Percentiles rank a stretch among this genome's conserved stretches.
Conservation (phyloP, 2,113 vertebrate species). For the Pardalotus punctatus region DNA sequence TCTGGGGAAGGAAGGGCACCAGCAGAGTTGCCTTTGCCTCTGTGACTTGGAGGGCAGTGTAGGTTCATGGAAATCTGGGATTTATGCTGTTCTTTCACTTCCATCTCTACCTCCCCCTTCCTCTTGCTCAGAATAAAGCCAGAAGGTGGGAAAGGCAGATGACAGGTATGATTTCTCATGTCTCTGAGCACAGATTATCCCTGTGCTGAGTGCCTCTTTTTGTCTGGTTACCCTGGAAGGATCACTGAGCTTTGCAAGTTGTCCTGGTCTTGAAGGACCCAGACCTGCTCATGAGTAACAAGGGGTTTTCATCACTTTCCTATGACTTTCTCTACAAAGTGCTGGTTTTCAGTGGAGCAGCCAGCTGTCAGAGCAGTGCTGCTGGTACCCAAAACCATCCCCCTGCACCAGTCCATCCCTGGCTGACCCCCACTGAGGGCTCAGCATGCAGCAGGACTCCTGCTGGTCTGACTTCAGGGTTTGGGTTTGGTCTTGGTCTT, state of each 20-base stretch:
- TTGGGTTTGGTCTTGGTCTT: neutral
- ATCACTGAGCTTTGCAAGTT: neutral
- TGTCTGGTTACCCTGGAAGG: neutral
- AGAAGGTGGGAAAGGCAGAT: neutral
- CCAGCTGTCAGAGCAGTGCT: neutral
- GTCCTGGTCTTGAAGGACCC: neutral
- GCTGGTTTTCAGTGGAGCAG: neutral
- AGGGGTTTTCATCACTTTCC: neutral
- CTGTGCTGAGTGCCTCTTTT: neutral
- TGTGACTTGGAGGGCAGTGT: neutral
- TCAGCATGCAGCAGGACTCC: accelerated
- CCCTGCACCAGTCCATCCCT: neutral
- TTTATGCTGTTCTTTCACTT: neutral
- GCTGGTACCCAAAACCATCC: neutral
- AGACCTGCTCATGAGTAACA: neutral
- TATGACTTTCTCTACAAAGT: neutral
- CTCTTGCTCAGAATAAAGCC: neutral
- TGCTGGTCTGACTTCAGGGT: neutral
- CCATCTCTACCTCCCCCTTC: neutral
- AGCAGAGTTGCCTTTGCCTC: accelerated
- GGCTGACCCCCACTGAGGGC: too few relatives aligned
- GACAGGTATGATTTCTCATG: neutral
- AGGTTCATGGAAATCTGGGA: neutral
- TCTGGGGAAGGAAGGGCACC: neutral
- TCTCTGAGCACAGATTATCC: neutral